These are phyloP conservation scores for Nerophis lumbriciformis DNA, from an alignment of 2,113 vertebrate species.

Conservation along the genomic window DNA sequence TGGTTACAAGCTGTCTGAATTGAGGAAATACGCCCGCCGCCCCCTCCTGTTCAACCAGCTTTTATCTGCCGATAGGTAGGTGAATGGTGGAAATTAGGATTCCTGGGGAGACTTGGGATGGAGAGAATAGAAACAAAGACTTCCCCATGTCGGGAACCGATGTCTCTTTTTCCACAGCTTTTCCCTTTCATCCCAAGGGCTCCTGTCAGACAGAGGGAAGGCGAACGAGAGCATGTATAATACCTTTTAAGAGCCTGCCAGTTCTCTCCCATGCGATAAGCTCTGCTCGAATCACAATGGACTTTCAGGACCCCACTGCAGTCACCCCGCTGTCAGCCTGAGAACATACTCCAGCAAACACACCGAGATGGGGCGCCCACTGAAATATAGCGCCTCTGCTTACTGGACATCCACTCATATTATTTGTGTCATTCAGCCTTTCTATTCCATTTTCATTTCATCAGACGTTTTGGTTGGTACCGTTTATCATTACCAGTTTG, in stretches of 20 bases:
- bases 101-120: conserved; percentile 73
- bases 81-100: conserved; percentile 75
- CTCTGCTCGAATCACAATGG: conserved; percentile 68
- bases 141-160: conserved; percentile 71
- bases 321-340: conserved; percentile 64
- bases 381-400: conserved; percentile 50
- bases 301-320: conserved; percentile 61
- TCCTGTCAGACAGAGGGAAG: conserved; percentile 70
- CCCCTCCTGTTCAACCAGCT: conserved; percentile 56
- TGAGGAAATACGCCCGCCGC: conserved; percentile 59
- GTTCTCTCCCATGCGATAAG: conserved; percentile 70
- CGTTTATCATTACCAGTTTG: no score
- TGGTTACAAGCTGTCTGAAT: conserved; percentile 72
- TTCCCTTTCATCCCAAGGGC: conserved; percentile 73
- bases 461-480: no score
- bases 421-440: no score
- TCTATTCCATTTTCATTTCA: no score
- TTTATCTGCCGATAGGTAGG: conserved; percentile 72
- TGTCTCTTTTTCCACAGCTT: conserved; percentile 71
- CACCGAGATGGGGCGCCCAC: conserved; percentile 46
- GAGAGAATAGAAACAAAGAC: conserved; percentile 73
- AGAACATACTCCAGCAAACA: conserved; percentile 55
- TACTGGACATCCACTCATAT: conserved; percentile 31
- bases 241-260: conserved; percentile 75
- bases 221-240: conserved; percentile 69